Base-by-base conservation (phyloP, 2,888 invertebrate species). In the Apamea sordens region DNA sequence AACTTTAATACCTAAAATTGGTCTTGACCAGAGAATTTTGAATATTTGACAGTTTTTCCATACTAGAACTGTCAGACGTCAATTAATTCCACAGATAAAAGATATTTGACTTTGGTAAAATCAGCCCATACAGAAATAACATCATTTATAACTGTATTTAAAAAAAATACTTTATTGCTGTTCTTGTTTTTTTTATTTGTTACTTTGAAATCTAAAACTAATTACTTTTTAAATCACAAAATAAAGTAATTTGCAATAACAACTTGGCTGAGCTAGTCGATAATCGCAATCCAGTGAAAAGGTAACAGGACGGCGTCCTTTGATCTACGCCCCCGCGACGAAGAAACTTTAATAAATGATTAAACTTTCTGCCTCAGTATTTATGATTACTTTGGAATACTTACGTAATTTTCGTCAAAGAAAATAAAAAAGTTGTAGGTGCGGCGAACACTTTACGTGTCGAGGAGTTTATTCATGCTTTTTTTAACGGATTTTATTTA, bases 271-370 rank as follows among this genome's bases (percentile, higher is more conserved):
- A 11, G 47, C 32, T 61, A 61, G 68, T 82, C 85, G 47, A 86
- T 87, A 79, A 70, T 85, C 86, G 64, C 47, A 75, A 69, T 82
- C 65, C 78, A 50, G n/a, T 64, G 21, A 78, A 85, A 85, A 75
- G 65, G 82, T 81, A 79, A 64, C 69, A 53, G 18, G 76, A 83
- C 61, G 56, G 13, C 67, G 73, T 82, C 88, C 89, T 92, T 91
- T 91, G 92, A 91, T 89, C 88, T 86, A 79, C 84, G 77, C 83
- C 80, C 36, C 36, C 67, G 77, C 70, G 76, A 82, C 78, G 82
- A 77, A 87, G 88, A 88, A 93, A 93, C 91, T 94, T 93, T 91
- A 92, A 83, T 92, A 93, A 94, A 93, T 93, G 87, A 91, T 92
- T 89, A 90, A 93, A 94, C 91, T 93, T 94, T 92, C 90, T 89